These are phyloP conservation scores for Acipenser transmontanus DNA, from an alignment of 2,797 vertebrate species.

Conservation along the genomic window DNA sequence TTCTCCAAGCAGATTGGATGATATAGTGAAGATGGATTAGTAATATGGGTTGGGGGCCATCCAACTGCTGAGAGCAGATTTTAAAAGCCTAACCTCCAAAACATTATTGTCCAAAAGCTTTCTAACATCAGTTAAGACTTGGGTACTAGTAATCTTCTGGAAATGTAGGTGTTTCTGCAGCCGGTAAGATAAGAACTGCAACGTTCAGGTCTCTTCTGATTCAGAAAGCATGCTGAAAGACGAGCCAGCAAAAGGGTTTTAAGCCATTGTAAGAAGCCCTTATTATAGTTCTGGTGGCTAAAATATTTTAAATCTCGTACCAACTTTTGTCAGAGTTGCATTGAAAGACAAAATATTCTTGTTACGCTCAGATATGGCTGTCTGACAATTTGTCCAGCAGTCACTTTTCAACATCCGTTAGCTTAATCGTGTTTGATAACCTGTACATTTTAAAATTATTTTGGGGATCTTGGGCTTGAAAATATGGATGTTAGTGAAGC, in stretches of 20 bases:
- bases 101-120: not conserved
- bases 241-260: too few relatives aligned
- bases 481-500: too few relatives aligned
- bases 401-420: slow-evolving; percentile 1
- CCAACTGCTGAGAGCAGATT: slow-evolving; percentile 1
- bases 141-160: not conserved
- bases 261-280: not conserved
- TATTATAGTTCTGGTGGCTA: too few relatives aligned
- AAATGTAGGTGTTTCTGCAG: not conserved
- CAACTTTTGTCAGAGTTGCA: too few relatives aligned
- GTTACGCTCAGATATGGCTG: too few relatives aligned
- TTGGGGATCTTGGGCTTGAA: too few relatives aligned
- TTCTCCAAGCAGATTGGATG: not conserved
- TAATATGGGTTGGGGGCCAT: not conserved
- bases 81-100: not conserved
- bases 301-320: too few relatives aligned
- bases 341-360: too few relatives aligned
- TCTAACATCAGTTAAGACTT: not conserved
- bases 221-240: too few relatives aligned
- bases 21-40: not conserved
- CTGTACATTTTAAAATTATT: too few relatives aligned
- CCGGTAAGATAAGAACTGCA: not conserved
- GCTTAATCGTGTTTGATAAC: slow-evolving; percentile 5
- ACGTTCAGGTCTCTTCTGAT: too few relatives aligned
- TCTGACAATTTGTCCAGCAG: not conserved